Percentiles rank a stretch among this genome's conserved stretches.
Conservation (phyloP, 1,140 invertebrate species). For the Neelides sp. region DNA sequence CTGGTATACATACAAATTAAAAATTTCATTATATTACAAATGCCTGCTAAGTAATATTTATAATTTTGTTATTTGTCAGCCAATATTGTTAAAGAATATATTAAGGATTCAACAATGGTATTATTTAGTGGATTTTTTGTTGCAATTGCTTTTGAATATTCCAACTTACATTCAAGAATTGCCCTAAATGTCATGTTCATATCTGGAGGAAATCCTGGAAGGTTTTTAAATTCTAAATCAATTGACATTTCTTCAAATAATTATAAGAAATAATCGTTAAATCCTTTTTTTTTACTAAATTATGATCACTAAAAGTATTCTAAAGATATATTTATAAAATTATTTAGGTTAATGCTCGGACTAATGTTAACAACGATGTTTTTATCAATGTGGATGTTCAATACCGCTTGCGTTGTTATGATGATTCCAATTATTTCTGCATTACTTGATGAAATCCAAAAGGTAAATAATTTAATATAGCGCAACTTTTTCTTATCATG, state of each 20-base stretch:
- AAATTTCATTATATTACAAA: neutral
- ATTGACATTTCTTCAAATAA: neutral
- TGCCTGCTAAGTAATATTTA: neutral
- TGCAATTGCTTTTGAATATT: conserved; percentile 36
- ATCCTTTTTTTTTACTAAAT: neutral
- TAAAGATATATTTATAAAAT: no score
- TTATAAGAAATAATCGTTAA: neutral
- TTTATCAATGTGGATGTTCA: conserved; percentile 12
- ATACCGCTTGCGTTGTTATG: conserved; percentile 5
- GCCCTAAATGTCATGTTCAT: conserved; percentile 34
- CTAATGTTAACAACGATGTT: conserved; percentile 4
- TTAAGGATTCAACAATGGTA: conserved; percentile 21
- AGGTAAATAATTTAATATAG: no score
- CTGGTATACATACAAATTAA: neutral
- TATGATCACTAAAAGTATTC: no score
- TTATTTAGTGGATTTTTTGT: conserved; percentile 33
- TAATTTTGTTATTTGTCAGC: neutral
- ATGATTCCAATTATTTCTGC: conserved; percentile 7
- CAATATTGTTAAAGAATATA: conserved; percentile 4
- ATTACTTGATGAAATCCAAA: no score
- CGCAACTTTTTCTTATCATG: no score
- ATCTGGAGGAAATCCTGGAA: conserved; percentile 29
- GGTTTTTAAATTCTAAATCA: neutral
- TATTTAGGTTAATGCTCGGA: conserved; percentile 11
- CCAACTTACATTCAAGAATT: conserved; percentile 35